Base-by-base conservation (phyloP, 1,140 invertebrate species). In the Heliconius hewitsoni region DNA sequence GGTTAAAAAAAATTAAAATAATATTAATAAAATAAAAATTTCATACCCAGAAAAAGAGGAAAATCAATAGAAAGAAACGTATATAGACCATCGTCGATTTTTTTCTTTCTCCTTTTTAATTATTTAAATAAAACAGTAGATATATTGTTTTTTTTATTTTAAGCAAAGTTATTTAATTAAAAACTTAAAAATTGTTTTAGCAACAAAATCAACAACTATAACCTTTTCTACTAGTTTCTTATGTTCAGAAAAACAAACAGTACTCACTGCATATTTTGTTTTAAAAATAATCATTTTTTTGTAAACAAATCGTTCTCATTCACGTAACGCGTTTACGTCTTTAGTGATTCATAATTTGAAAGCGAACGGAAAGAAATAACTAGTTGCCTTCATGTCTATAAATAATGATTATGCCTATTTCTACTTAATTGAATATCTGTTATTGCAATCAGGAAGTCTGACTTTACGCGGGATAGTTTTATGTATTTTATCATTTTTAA, bases 261-360 rank as follows among this genome's bases (percentile, higher is more conserved):
- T 66, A 27, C 11, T 27, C 57, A 27, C 23, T 30, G 19, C 8
- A 16, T 30, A 27, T 60, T 60, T 60, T 3, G 8, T 9, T 66
- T 66, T 66, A 66, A 66, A 66, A 66, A 66, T 66, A 66, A 27
- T 34, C 13, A 11, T 27, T 13, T 13, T 60, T 66, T 66, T 66
- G 60, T 66, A 66, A 66, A 66, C 60, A 66, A 13, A 66, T 30
- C 30, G 2, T 57, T 57, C n/a, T 30, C 60, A 30, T 30, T 66
- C 60, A 66, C 27, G 60, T 30, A 66, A 16, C 0, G 23, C 60
- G 9, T 16, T 66, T 66, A n/a, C 27, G 60, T 66, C 60, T 66
- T 66, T 66, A 66, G 5, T 66, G 60, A 66, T 66, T 66, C 60
- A 66, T 66, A 16, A 27, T 23, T 66, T 66, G 60, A 66, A 66